phyloP scores from a whole-genome alignment of 2,888 invertebrate species.

The Heliconius aoede region DNA sequence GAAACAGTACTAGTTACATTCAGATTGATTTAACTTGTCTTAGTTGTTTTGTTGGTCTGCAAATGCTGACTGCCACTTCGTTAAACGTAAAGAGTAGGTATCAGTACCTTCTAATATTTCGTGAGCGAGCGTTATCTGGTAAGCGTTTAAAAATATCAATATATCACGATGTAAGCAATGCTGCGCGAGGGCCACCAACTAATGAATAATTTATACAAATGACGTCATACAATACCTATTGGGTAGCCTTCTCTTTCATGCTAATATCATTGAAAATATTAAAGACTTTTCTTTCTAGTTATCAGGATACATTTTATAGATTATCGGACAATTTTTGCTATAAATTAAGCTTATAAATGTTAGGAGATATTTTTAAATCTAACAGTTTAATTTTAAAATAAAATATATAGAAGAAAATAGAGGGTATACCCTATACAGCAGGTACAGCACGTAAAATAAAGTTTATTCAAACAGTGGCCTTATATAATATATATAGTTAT shows the following conservation, averaged over 20 bases:
- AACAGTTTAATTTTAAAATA: too few species aligned
- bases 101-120: conserved; percentile 20
- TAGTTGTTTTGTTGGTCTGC: neutral
- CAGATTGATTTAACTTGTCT: too few species aligned
- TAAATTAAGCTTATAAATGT: too few species aligned
- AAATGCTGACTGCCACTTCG: neutral
- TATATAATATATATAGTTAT: too few species aligned
- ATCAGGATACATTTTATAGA: too few species aligned
- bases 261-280: conserved; percentile 37
- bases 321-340: too few species aligned
- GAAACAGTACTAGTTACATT: too few species aligned
- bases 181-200: conserved; percentile 38
- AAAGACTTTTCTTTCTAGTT: neutral
- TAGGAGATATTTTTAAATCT: too few species aligned
- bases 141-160: conserved; percentile 34
- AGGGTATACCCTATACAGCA: neutral
- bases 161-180: conserved; percentile 34
- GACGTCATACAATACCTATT: conserved; percentile 40
- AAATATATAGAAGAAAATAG: neutral
- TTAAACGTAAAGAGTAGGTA: conserved; percentile 1
- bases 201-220: conserved; percentile 43
- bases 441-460: neutral
- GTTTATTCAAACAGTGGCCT: neutral
- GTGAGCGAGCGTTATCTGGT: conserved; percentile 17
- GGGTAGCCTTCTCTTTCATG: conserved; percentile 40